Evolutionary conservation across 2,797 vertebrate species (phyloP), one percentile per base, ranked within the genome.

Genomic region (Labeo calbasu): DNA sequence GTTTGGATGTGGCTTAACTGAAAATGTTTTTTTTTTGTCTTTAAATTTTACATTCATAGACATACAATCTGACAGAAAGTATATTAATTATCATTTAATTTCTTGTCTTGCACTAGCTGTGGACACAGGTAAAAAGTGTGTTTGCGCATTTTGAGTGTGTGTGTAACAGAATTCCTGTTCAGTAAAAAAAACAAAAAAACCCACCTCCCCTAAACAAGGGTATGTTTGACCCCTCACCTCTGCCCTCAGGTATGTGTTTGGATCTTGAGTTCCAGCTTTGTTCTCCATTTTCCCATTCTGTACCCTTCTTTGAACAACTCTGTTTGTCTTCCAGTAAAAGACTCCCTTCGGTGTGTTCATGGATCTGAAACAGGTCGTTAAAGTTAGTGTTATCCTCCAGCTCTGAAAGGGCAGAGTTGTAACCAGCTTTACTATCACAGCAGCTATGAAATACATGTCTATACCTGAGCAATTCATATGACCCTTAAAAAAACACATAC

Each of bases 191-290:
- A 40, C n/a, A 5, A 15, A 72, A 55, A 63, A 50, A 23, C n/a
- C 59, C 13, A 40, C 15, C 89, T 68, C 66, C 65, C 85, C 81
- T 75, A 50, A 10, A 43, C 66, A 15, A 50, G 25, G 63, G 23
- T 25, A 70, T 50, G 50, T 51, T 43, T 79, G 66, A 84, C 43
- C 66, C 57, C 83, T 84, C 66, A 84, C 83, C 83, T 84, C 79
- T 84, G 76, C 76, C 46, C 76, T 79, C 76, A 79, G 66, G 82
- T 75, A 53, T 69, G 65, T 23, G 69, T 57, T 77, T 59, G 13
- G 5, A 17, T 48, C 17, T 80, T 75, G 50, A 53, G 11, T 25
- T 79, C 36, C 76, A 66, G 77, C 71, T 68, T 73, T 79, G 81
- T 75, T 66, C 61, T 76, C 11, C 76, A 43, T 43, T 48, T 61